A percentile compares a stretch with the other conserved stretches of the same genome.
Conservation (phyloP, 2,888 invertebrate genomes). For the Alcis repandata region DNA sequence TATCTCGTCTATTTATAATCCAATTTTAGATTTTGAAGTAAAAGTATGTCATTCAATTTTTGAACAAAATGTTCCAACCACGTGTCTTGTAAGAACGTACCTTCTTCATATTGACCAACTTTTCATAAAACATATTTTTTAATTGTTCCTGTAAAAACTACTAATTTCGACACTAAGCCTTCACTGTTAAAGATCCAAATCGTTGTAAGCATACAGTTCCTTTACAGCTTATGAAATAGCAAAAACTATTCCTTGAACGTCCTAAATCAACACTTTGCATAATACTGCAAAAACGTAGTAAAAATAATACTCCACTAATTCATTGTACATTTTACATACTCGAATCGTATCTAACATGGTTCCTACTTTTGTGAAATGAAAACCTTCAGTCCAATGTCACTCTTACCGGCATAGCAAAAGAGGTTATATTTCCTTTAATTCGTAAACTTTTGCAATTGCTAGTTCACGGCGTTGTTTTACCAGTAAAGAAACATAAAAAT, state of each 20-base stretch:
- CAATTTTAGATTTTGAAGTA: too few relatives aligned
- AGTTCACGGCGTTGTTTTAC: slow-evolving; percentile 15
- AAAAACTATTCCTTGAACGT: not conserved
- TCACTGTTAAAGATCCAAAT: not conserved
- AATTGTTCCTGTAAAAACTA: not conserved
- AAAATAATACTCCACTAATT: not conserved
- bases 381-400: not conserved
- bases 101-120: too few relatives aligned
- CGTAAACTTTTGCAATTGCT: not conserved
- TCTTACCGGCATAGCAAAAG: not conserved
- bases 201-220: not conserved
- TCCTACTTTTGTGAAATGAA: not conserved
- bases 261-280: slow-evolving; percentile 21
- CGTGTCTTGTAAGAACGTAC: too few relatives aligned
- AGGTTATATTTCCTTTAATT: not conserved
- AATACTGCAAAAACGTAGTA: slow-evolving; percentile 5
- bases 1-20: too few relatives aligned
- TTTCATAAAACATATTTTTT: too few relatives aligned
- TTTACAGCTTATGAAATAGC: not conserved
- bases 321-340: slow-evolving; percentile 7
- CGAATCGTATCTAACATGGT: not conserved
- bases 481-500: slow-evolving; percentile 25
- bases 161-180: not conserved
- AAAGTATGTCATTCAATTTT: not conserved
- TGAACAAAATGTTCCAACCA: too few relatives aligned